Conservation (phyloP, 1,140 invertebrate species). For the Zaprionus vittiger region DNA sequence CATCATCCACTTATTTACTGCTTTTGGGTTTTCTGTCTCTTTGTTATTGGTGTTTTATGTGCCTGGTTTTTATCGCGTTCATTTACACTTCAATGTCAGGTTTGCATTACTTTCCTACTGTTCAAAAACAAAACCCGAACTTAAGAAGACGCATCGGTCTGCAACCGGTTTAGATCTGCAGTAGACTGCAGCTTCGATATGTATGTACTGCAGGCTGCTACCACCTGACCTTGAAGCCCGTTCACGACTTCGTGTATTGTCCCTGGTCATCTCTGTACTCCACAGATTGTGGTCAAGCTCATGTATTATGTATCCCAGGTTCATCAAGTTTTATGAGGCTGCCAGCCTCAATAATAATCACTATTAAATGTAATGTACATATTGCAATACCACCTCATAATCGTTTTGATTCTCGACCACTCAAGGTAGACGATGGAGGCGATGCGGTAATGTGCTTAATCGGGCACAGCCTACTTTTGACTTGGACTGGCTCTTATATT, state of each 20-base stretch:
- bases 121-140: slow-evolving; percentile 42
- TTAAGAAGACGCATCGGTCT: slow-evolving; percentile 25
- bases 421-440: slow-evolving; percentile 9
- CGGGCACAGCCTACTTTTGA: not conserved
- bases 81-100: slow-evolving; percentile 77
- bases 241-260: slow-evolving; percentile 30
- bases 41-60: slow-evolving; percentile 27
- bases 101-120: slow-evolving; percentile 38
- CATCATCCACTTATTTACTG: slow-evolving; percentile 48
- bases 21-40: slow-evolving; percentile 25
- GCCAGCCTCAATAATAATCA: slow-evolving; percentile 31
- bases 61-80: slow-evolving; percentile 49
- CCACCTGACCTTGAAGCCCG: slow-evolving; percentile 42
- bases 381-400: slow-evolving; percentile 9
- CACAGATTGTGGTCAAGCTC: slow-evolving; percentile 46
- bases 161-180: slow-evolving; percentile 57
- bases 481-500: not conserved
- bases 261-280: slow-evolving; percentile 26
- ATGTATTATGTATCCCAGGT: slow-evolving; percentile 31
- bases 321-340: slow-evolving; percentile 32
- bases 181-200: slow-evolving; percentile 45
- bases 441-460: slow-evolving; percentile 12
- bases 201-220: slow-evolving; percentile 35
- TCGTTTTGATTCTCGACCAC: not conserved
- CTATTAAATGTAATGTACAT: slow-evolving; percentile 28